Percentiles rank a stretch among this genome's conserved stretches.
phyloP scores from a whole-genome alignment of 2,888 invertebrate genomes.

The Balanococcus diminutus region DNA sequence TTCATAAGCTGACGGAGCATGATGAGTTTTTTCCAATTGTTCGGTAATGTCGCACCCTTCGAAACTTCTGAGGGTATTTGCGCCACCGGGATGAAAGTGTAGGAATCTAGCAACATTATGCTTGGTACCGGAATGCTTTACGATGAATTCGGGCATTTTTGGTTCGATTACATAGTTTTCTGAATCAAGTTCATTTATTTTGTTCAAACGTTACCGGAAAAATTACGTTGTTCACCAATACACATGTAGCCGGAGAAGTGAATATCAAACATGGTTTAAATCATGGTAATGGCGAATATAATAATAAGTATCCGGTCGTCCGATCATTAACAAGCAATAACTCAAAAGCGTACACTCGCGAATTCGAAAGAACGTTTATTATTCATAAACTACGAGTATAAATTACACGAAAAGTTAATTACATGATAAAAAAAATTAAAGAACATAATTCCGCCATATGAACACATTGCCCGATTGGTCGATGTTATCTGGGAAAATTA shows the following conservation, averaged over 20 bases:
- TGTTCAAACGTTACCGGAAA: background rate
- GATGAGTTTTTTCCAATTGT: constrained; percentile 67
- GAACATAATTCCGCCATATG: background rate
- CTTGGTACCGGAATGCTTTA: constrained; percentile 62
- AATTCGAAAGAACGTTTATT: background rate
- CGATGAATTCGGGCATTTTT: constrained; percentile 60
- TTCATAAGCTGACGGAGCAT: constrained; percentile 71
- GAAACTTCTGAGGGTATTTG: constrained; percentile 69
- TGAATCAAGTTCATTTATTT: background rate
- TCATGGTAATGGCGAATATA: background rate
- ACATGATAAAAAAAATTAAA: background rate
- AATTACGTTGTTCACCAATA: background rate
- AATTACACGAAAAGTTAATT: background rate
- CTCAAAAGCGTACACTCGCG: background rate
- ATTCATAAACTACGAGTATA: background rate
- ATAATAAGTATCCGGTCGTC: background rate
- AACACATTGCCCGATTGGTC: constrained; percentile 6
- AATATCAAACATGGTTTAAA: background rate
- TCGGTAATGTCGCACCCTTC: constrained; percentile 66
- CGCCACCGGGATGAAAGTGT: constrained; percentile 76
- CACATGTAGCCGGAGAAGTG: background rate
- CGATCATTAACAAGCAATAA: background rate
- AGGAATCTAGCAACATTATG: constrained; percentile 73
- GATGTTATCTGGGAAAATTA: background rate
- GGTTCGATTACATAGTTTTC: background rate